A percentile compares a stretch with the other conserved stretches of the same genome.
These are phyloP conservation scores for Apis florea DNA, from an alignment of 1,140 invertebrate species.

Conservation along the genomic window DNA sequence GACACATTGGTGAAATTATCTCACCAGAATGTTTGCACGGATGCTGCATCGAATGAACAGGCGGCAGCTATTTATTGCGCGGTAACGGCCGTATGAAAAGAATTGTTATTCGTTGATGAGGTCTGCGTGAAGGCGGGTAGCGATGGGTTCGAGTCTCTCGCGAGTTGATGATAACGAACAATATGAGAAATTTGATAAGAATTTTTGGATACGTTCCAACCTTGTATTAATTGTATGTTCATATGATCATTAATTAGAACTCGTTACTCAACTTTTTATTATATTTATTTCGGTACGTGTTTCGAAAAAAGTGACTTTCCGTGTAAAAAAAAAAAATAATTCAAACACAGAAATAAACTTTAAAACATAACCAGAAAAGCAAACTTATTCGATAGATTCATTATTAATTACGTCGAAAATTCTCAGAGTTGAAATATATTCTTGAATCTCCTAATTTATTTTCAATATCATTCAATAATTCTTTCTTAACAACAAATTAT, in stretches of 20 bases:
- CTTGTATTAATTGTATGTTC: not conserved
- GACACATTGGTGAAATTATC: not conserved
- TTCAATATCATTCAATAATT: too few species aligned
- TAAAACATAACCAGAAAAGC: too few species aligned
- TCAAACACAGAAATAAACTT: too few species aligned
- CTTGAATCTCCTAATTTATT: too few species aligned
- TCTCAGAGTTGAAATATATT: too few species aligned
- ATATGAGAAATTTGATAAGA: not conserved
- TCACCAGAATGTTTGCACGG: not conserved
- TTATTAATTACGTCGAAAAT: too few species aligned
- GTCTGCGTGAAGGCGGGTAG: not conserved
- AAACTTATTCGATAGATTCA: too few species aligned
- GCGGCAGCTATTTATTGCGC: not conserved
- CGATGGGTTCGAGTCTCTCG: constrained; percentile 7
- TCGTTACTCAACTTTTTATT: too few species aligned
- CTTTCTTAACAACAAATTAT: not conserved
- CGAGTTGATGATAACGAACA: not conserved
- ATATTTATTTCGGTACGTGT: too few species aligned
- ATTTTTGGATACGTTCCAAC: not conserved
- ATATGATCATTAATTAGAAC: too few species aligned
- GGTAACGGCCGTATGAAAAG: not conserved
- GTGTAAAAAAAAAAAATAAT: too few species aligned
- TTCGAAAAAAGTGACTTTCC: too few species aligned
- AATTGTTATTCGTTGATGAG: constrained; percentile 11
- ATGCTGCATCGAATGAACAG: constrained; percentile 2